Base-by-base conservation (phyloP, 1,140 invertebrate genomes). In the Rhynchophorus ferrugineus region DNA sequence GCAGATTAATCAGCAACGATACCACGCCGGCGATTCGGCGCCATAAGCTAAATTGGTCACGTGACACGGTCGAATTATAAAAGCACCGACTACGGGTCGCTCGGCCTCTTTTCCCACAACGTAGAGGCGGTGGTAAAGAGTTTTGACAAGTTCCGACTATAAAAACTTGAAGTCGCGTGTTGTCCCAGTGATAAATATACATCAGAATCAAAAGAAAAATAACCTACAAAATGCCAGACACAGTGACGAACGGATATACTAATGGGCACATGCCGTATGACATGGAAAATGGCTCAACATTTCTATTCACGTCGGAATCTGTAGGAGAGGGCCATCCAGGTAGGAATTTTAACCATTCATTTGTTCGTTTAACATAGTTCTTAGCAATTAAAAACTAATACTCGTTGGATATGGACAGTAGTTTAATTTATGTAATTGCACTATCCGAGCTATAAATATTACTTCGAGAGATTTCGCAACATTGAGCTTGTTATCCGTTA, bases 311-410 rank as follows among this genome's bases (percentile, higher is more conserved):
- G 39, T 98, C 95, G 17, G 96, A 99, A 78, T 98, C 94, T 42
- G 96, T 99, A 45, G 95, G 95, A 64, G 96, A 98, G 77, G 95
- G 95, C 63, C 95, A 98, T 78, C 95, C 96, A 78, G 88, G 87
- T 90, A 74, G 78, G 76, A 76, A 38, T 13, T 16, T 3, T n/a
- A n/a, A n/a, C n/a, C n/a, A 5, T 37, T 29, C 2, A 1, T 45
- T 45, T 17, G 13, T 45, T 49, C 36, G 14, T 57, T 61, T 59
- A 62, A 59, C n/a, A 3, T 5, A 1, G 3, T 41, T 41, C 2
- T n/a, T n/a, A n/a, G n/a, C n/a, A n/a, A n/a, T n/a, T n/a, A n/a
- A n/a, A n/a, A n/a, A n/a, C n/a, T n/a, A n/a, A n/a, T n/a, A n/a
- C n/a, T n/a, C n/a, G n/a, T n/a, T n/a, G n/a, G n/a, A n/a, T n/a